Base-by-base conservation (phyloP, 2,888 invertebrate species). In the Temnothorax rugatulus region DNA sequence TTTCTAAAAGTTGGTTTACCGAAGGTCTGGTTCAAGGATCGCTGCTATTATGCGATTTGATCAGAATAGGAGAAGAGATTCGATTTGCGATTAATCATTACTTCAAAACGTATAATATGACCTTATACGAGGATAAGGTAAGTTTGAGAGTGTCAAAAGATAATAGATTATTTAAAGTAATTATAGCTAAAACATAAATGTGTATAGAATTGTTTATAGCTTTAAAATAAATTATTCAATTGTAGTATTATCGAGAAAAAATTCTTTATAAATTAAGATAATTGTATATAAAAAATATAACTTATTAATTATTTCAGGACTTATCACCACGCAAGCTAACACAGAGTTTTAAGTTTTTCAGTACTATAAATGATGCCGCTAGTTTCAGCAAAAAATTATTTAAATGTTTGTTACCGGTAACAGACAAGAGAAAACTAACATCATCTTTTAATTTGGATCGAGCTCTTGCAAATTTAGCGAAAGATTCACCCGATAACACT, bases 11-110 rank as follows among this genome's bases (percentile, higher is more conserved):
- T 61, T 90, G 90, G 90, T 79, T 82, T 9, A 61, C 83, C 1
- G 90, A 90, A 59, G 11, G 52, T 21, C 15, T 90, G 25, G 54
- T 86, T 5, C 90, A 89, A 34, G 85, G 84, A 4, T 74, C 83
- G 4, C 71, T 86, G 1, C 1, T 90, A 25, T 5, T 88, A 0
- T 54, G 57, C 8, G 90, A 90, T 76, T 15, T 90, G 0, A 64
- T 82, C 0, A 74, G 64, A 15, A 74, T 88, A 52, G 69, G 73
- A n/a, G 84, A 89, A 9, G 86, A 86, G 47, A 57, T 79, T 4
- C 29, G 11, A 7, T 50, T 71, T 0, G 61, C 41, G 2, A 74
- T 86, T 9, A 7, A 76, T 18, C 25, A 4, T 29, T 69, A 76
- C 5, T 69, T 85, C 5, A 50, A 71, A 13, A 38, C 7, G 29